Percentiles rank a stretch among this genome's conserved stretches.
These are phyloP conservation scores for Pedicia rivosa DNA, from an alignment of 2,888 invertebrate genomes.

Conservation along the genomic window DNA sequence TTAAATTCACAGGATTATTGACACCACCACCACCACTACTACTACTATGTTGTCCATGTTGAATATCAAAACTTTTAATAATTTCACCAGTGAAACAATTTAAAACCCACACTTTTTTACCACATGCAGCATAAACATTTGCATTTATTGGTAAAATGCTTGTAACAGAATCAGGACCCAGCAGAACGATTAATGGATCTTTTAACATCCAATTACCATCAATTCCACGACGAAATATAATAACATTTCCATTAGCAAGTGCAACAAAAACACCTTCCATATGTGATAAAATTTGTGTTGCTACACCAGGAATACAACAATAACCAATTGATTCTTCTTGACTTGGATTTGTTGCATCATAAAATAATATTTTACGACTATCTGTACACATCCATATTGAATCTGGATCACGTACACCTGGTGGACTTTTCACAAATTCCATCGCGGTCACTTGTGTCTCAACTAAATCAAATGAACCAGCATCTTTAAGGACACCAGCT, in stretches of 20 bases:
- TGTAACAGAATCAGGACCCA: slow-evolving; percentile 53
- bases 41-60: slow-evolving; percentile 37
- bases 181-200: slow-evolving; percentile 52
- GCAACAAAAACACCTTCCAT: slow-evolving; percentile 84
- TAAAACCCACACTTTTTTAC: slow-evolving; percentile 67
- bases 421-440: slow-evolving; percentile 63
- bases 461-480: slow-evolving; percentile 60
- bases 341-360: slow-evolving; percentile 73
- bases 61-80: slow-evolving; percentile 57
- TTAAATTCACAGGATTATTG: slow-evolving; percentile 41
- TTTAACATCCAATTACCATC: slow-evolving; percentile 55
- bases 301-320: slow-evolving; percentile 49
- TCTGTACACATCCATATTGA: slow-evolving; percentile 91
- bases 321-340: slow-evolving; percentile 60
- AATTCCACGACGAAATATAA: slow-evolving; percentile 48
- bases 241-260: slow-evolving; percentile 56
- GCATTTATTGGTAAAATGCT: slow-evolving; percentile 72
- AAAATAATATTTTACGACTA: slow-evolving; percentile 62
- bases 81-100: slow-evolving; percentile 40
- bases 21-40: slow-evolving; percentile 32
- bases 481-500: slow-evolving; percentile 54
- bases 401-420: slow-evolving; percentile 35
- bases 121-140: slow-evolving; percentile 74
- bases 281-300: slow-evolving; percentile 65
- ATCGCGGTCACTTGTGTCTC: slow-evolving; percentile 68